Percentiles rank a stretch among this genome's conserved stretches.
These are phyloP conservation scores for Pseudotriccus pelzelni DNA, from an alignment of 2,797 vertebrate genomes.

Conservation along the genomic window DNA sequence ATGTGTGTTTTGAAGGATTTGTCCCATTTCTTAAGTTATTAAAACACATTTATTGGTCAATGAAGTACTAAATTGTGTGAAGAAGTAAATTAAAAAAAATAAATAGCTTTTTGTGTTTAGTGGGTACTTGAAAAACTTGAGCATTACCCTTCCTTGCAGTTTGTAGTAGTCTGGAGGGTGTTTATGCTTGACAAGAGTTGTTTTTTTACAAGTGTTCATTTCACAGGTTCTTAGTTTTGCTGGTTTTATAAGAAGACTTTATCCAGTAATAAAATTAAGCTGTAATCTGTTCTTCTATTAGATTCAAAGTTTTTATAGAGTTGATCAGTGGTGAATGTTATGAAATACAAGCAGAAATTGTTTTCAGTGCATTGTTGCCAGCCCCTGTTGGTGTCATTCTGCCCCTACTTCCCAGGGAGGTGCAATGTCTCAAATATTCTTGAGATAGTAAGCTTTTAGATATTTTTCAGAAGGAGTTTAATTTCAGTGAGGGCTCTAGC, in stretches of 20 bases:
- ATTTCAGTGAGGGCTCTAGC: neutral
- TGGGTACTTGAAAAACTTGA: neutral
- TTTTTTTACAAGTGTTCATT: neutral
- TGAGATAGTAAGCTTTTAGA: neutral
- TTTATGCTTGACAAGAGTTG: neutral
- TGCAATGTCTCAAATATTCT: neutral
- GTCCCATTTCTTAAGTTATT: neutral
- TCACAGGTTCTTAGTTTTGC: neutral
- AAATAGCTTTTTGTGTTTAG: neutral
- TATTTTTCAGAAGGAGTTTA: neutral
- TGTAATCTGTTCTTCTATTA: constrained; percentile 29
- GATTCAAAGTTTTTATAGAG: neutral
- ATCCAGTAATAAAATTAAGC: neutral
- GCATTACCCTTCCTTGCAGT: neutral
- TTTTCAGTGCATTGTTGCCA: neutral
- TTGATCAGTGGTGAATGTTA: neutral
- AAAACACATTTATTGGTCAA: neutral
- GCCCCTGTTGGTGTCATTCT: neutral
- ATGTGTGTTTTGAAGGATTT: neutral
- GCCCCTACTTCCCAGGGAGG: accelerated
- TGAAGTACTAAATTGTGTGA: neutral
- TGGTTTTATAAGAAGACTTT: constrained; percentile 1
- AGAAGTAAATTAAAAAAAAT: neutral
- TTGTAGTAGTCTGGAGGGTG: neutral
- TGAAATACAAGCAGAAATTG: neutral